These are phyloP conservation scores for Sesamia nonagrioides DNA, from an alignment of 1,140 invertebrate genomes.

Conservation along the genomic window DNA sequence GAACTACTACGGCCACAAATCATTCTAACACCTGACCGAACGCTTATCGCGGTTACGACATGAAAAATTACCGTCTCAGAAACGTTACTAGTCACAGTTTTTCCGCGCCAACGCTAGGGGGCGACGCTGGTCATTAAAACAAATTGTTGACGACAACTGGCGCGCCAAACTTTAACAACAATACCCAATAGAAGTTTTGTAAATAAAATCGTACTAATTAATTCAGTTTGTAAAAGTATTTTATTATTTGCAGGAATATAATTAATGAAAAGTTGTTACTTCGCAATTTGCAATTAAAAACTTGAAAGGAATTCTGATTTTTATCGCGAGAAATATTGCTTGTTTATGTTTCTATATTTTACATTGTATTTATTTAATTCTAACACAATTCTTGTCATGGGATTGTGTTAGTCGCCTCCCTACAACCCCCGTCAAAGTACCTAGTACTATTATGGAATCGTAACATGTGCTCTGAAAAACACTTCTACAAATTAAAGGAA, in stretches of 20 bases:
- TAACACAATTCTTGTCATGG: no score
- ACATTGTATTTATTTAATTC: no score
- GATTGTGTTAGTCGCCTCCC: no score
- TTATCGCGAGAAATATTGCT: not conserved
- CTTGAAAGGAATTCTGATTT: slow-evolving; percentile 23
- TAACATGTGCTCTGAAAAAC: no score
- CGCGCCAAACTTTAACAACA: slow-evolving; percentile 52
- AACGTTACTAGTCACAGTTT: slow-evolving; percentile 72
- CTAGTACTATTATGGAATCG: no score
- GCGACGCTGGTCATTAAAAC: slow-evolving; percentile 73
- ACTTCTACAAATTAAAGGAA: slow-evolving; percentile 24
- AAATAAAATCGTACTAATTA: slow-evolving; percentile 50
- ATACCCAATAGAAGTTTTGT: slow-evolving; percentile 60
- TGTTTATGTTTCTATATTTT: slow-evolving; percentile 10
- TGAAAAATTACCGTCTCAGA: slow-evolving; percentile 82
- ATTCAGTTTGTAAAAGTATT: slow-evolving; percentile 44
- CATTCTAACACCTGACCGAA: slow-evolving; percentile 83
- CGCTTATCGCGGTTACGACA: slow-evolving; percentile 75
- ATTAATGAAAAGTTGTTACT: slow-evolving; percentile 39
- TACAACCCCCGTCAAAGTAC: no score
- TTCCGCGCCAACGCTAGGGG: slow-evolving; percentile 68
- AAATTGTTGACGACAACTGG: slow-evolving; percentile 77
- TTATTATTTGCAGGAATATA: slow-evolving; percentile 10
- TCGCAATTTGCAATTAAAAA: slow-evolving; percentile 37
- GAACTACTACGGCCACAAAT: slow-evolving; percentile 73